Percentiles rank a stretch among this genome's conserved stretches.
Conservation (phyloP, 2,113 vertebrate species). For the Cinclus mexicanus region DNA sequence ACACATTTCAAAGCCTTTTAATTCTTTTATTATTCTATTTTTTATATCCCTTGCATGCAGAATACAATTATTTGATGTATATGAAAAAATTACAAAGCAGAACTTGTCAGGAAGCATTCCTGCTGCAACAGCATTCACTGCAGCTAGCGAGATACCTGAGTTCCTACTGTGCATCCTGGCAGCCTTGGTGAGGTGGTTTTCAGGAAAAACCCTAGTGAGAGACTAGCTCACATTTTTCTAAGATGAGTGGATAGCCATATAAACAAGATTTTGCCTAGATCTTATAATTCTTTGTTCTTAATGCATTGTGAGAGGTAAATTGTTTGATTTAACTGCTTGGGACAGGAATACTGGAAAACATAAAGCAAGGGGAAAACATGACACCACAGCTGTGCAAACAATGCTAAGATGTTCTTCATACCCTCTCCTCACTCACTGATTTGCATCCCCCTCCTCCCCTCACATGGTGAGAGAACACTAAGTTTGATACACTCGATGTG, state of each 20-base stretch:
- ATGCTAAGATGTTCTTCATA: background rate
- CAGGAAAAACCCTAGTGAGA: background rate
- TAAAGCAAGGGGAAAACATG: background rate
- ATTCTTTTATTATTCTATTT: background rate
- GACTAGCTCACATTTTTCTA: background rate
- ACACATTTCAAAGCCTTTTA: background rate
- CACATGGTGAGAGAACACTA: background rate
- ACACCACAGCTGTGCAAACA: slow-evolving; percentile 25
- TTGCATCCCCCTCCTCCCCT: background rate
- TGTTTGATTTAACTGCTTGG: background rate
- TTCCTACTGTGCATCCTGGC: background rate
- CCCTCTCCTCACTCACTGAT: background rate
- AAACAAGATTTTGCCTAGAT: background rate
- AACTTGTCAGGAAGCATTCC: background rate
- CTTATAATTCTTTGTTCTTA: background rate
- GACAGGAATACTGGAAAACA: background rate
- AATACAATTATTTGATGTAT: background rate
- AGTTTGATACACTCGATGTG: background rate
- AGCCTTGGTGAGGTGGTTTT: background rate
- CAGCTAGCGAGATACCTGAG: background rate
- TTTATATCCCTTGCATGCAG: background rate
- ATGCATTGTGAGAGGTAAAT: background rate
- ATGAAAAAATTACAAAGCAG: background rate
- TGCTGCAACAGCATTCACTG: background rate
- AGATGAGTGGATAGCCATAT: background rate